These are phyloP conservation scores for Propithecus coquereli DNA, from an alignment of 2,113 vertebrate species.

Conservation along the genomic window DNA sequence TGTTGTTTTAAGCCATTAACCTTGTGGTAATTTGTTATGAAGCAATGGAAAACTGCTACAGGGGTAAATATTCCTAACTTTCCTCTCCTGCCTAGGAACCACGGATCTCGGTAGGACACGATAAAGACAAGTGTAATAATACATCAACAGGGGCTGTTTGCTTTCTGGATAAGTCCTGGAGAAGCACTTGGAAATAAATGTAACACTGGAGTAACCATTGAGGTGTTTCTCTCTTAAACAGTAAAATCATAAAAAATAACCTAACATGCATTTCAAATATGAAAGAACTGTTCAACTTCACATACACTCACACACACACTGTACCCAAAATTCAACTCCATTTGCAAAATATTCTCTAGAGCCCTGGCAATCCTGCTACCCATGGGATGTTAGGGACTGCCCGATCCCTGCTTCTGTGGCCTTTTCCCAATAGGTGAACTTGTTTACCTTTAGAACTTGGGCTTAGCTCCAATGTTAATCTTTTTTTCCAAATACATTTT, in stretches of 20 bases:
- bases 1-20: neutral
- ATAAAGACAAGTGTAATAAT: conserved; percentile 21
- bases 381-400: neutral
- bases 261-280: conserved; percentile 28
- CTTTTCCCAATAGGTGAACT: neutral
- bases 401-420: neutral
- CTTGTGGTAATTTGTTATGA: conserved; percentile 42
- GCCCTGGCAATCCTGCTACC: neutral
- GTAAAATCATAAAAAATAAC: conserved; percentile 28
- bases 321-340: neutral
- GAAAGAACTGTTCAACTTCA: conserved; percentile 26
- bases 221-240: neutral
- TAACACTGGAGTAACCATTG: neutral
- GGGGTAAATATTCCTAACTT: neutral
- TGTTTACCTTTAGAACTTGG: conserved; percentile 21
- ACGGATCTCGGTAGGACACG: neutral
- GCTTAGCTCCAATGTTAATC: conserved; percentile 26
- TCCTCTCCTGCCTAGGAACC: conserved; percentile 7
- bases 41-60: neutral
- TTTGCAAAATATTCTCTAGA: conserved; percentile 22
- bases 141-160: neutral
- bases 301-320: neutral
- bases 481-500: neutral
- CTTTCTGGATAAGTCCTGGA: conserved; percentile 34
- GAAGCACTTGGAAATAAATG: conserved; percentile 1